These are phyloP conservation scores for Tachina grossa DNA, from an alignment of 2,888 invertebrate genomes.

Conservation along the genomic window DNA sequence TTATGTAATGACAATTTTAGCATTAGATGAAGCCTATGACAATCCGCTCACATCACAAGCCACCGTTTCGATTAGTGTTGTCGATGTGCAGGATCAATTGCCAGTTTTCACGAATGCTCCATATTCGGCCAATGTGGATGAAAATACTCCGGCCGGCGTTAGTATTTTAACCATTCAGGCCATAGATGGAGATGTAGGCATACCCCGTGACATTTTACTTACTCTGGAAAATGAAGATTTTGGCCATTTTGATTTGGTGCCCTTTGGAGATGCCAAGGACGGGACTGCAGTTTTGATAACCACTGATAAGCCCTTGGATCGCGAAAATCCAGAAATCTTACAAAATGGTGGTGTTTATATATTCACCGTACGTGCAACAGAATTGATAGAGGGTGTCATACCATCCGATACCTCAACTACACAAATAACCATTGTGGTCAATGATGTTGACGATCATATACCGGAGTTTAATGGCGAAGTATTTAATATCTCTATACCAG, in stretches of 20 bases:
- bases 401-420: constrained; percentile 88
- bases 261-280: constrained; percentile 83
- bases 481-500: constrained; percentile 89
- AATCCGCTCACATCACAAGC: constrained; percentile 87
- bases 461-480: constrained; percentile 88
- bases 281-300: constrained; percentile 86
- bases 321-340: constrained; percentile 89
- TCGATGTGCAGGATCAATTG: constrained; percentile 92
- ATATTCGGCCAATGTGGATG: constrained; percentile 89
- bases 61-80: constrained; percentile 88
- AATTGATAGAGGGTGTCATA: constrained; percentile 88
- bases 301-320: constrained; percentile 87
- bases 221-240: constrained; percentile 88
- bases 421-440: constrained; percentile 89
- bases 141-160: constrained; percentile 87
- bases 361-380: constrained; percentile 89
- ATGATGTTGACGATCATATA: constrained; percentile 90
- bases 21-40: constrained; percentile 86
- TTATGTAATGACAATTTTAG: constrained; percentile 87
- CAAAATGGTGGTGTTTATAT: constrained; percentile 91
- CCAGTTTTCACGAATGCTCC: constrained; percentile 92
- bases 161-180: constrained; percentile 89
- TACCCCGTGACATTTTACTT: constrained; percentile 87
- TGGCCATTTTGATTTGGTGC: constrained; percentile 87
- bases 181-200: constrained; percentile 91